Percentiles rank a stretch among this genome's conserved stretches.
phyloP scores from a whole-genome alignment of 1,140 invertebrate genomes.

The Cyrtorhinus lividipennis region DNA sequence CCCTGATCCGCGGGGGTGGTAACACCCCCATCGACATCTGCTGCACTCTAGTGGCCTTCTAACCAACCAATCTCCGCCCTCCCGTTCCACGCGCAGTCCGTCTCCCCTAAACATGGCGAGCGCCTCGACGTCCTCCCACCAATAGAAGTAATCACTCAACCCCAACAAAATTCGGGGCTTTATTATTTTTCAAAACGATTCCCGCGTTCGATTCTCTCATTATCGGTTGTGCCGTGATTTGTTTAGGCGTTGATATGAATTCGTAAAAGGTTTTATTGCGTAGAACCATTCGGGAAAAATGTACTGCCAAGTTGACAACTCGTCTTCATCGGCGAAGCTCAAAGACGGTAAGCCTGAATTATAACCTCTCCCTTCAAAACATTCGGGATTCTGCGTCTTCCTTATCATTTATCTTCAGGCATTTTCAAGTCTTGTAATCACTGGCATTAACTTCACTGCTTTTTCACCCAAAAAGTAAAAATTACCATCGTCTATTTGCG shows the following conservation, averaged over 20 bases:
- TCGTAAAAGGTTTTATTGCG: neutral
- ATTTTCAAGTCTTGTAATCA: neutral
- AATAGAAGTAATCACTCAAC: neutral
- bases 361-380: constrained; percentile 10
- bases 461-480: too few species aligned
- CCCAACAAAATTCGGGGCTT: neutral
- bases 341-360: constrained; percentile 24
- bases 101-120: constrained; percentile 2
- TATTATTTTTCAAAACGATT: neutral
- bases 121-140: neutral
- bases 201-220: neutral
- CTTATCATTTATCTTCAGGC: neutral
- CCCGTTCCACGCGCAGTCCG: neutral
- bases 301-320: constrained; percentile 26
- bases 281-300: constrained; percentile 19
- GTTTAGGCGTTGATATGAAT: neutral
- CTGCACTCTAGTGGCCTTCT: neutral
- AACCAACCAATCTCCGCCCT: neutral
- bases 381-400: too few species aligned
- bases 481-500: too few species aligned
- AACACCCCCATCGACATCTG: neutral
- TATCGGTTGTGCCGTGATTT: neutral
- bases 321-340: constrained; percentile 23
- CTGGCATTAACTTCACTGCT: too few species aligned
- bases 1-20: neutral